phyloP scores from a whole-genome alignment of 2,113 vertebrate species.

The Willisornis vidua region DNA sequence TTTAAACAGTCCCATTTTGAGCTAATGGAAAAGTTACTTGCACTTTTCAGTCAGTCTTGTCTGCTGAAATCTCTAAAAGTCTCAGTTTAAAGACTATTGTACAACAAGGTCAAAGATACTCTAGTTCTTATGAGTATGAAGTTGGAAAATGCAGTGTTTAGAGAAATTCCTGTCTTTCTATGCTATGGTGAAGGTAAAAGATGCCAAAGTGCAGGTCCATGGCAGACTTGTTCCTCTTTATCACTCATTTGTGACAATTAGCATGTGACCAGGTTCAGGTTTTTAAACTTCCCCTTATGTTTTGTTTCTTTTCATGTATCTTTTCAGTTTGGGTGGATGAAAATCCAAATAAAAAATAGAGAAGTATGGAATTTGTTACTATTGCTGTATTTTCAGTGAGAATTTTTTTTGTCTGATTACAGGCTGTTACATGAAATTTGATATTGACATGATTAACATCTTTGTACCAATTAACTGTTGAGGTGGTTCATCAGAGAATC shows the following conservation, averaged over 20 bases:
- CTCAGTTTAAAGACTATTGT: not conserved
- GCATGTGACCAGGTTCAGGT: not conserved
- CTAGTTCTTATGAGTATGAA: not conserved
- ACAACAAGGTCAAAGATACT: not conserved
- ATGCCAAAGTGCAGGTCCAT: not conserved
- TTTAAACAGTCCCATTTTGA: not conserved
- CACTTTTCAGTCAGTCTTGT: not conserved
- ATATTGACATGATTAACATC: not conserved
- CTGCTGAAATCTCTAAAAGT: not conserved
- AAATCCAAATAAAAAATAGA: not conserved
- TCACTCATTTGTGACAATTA: not conserved
- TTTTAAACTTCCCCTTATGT: not conserved
- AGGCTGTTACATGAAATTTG: not conserved
- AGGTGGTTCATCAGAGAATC: not conserved
- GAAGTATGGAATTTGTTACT: not conserved
- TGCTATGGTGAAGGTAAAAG: not conserved
- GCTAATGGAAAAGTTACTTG: not conserved
- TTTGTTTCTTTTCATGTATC: not conserved
- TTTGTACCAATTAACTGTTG: not conserved
- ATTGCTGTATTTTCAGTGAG: not conserved
- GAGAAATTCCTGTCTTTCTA: not conserved
- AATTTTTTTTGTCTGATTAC: not conserved
- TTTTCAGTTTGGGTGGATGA: not conserved
- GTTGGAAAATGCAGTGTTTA: not conserved
- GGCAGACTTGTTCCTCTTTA: not conserved